Base-by-base conservation (phyloP, 2,797 vertebrate genomes). In the Bovichtus variegatus region DNA sequence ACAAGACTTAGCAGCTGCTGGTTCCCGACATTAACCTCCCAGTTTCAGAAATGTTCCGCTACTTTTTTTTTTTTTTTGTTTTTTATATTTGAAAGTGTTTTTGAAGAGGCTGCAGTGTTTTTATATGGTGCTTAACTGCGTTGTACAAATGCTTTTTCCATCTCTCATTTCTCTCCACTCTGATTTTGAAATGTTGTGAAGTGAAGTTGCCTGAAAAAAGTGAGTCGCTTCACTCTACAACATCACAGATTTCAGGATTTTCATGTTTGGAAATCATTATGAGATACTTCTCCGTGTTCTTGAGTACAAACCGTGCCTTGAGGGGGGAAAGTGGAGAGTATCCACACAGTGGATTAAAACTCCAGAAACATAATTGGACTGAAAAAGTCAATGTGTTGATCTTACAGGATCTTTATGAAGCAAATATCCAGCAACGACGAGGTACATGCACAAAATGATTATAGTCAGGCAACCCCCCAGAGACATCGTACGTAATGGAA, bases 121-220 rank as follows among this genome's bases (percentile, higher is more conserved):
- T 60, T 62, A 25, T 54, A 36, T 16, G 12, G 18, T 15, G 44
- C n/a, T 64, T 53, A 9, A 27, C 46, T 61, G n/a, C 51, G 63
- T 23, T 31, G 10, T 31, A 47, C 16, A 38, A 63, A 78, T 60
- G 29, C 58, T 36, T 71, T 4, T 40, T 41, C 27, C 36, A 18
- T 40, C 38, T 53, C 19, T 3, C 4, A 36, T 61, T 41, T 59
- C 29, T 29, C 41, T 34, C 47, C 1, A 9, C 34, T 68, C 23
- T 23, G 25, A 38, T 23, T n/a, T 61, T 29, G 50, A 62, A 68
- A 71, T 50, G 5, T 66, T 61, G 27, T n/a, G n/a, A 34, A 16
- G 15, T 40, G 7, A 60, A 13, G 34, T 46, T 59, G 59, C 25
- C 31, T 29, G 9, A n/a, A 16, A 3, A 11, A 60, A 11, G 9